Base-by-base conservation (phyloP, 1,140 invertebrate genomes). In the Bicyclus anynana region DNA sequence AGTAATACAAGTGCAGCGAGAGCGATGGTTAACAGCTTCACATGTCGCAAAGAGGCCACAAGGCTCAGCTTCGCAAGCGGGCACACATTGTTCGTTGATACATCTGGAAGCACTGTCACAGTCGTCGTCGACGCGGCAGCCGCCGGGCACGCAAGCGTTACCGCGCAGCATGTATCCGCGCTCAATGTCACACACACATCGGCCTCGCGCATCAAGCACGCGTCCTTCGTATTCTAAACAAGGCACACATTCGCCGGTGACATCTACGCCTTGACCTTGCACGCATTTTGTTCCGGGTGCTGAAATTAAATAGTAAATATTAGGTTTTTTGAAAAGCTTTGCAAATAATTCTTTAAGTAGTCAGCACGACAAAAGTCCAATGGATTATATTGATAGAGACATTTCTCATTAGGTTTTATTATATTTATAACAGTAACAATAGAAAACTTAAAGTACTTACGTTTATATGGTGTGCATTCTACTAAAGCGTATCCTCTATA, bases 21-120 rank as follows among this genome's bases (percentile, higher is more conserved):
- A 94, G 62, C 92, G 90, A 78, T 98, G 96, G 59, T 93, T 93
- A 2, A 92, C 92, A 0, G 94, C 93, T 63, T 94, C 94, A 72
- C 96, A 97, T 33, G 94, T 90, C 0, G 96, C 94, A 77, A 95
- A 93, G 0, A 92, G 86, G 6, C 94, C 95, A 70, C 96, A 97
- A 0, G 90, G 89, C 12, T 84, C 69, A 1, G 87, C 84, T 35
- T 90, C 87, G 72, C 96, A 98, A 9, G 95, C 94, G 80, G 95
- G 92, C 35, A 93, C 91, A 66, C 95, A 97, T 6, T 91, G 93
- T 62, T 92, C 91, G 10, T 92, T 93, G 20, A 91, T 87, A 71
- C 96, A 98, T 68, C 92, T 94, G 62, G 91, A 92, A 58, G 95
- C 91, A 54, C 95, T 93, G 0, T 93, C 90, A 67, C 96, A 98